A percentile compares a stretch with the other conserved stretches of the same genome.
Evolutionary conservation across 1,140 invertebrate species (phyloP).

Genomic region (Conopomorpha cramerella): DNA sequence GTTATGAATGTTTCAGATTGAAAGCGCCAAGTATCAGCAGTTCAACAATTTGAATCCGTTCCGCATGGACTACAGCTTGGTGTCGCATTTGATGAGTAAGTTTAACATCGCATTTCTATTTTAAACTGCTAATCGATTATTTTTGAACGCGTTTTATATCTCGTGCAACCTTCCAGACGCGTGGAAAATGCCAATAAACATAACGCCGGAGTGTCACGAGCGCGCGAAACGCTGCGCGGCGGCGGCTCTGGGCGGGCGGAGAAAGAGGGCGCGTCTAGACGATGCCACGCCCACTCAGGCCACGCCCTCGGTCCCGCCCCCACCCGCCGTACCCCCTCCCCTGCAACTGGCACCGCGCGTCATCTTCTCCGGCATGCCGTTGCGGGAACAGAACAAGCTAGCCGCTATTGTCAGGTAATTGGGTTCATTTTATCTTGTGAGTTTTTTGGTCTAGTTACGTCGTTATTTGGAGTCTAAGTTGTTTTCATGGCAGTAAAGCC

Average conservation of each 20-base stretch:
- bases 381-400: slow-evolving; percentile 15
- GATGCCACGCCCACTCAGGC: slow-evolving; percentile 28
- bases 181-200: slow-evolving; percentile 90
- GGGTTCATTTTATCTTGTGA: no score
- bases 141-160: slow-evolving; percentile 2
- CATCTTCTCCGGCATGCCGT: slow-evolving; percentile 53
- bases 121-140: no score
- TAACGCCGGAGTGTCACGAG: slow-evolving; percentile 84
- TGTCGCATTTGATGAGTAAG: slow-evolving; percentile 91
- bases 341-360: slow-evolving; percentile 63
- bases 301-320: slow-evolving; percentile 17
- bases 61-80: slow-evolving; percentile 82
- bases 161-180: slow-evolving; percentile 65
- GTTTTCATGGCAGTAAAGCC: no score
- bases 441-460: no score
- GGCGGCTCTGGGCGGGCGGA: slow-evolving; percentile 47
- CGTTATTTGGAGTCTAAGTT: no score
- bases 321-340: slow-evolving; percentile 19
- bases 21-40: slow-evolving; percentile 86
- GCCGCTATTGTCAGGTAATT: slow-evolving; percentile 48
- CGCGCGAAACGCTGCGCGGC: slow-evolving; percentile 70
- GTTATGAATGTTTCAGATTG: slow-evolving; percentile 62
- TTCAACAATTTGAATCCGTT: slow-evolving; percentile 80
- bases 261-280: slow-evolving; percentile 58
- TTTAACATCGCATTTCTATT: no score